Evolutionary conservation across 2,888 invertebrate species (phyloP).

Genomic region (Drosophila quinaria): DNA sequence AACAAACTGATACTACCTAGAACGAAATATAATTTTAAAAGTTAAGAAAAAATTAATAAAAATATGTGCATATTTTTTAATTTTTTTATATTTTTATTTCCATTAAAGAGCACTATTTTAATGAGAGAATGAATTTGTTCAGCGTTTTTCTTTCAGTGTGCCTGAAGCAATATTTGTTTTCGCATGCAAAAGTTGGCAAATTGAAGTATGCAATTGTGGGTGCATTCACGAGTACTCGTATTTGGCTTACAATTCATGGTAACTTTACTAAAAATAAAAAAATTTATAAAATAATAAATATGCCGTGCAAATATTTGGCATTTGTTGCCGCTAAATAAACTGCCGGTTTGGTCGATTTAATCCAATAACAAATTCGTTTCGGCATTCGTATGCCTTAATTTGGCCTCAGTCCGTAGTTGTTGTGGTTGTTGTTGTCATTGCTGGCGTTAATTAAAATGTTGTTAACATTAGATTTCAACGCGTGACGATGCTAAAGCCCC

Average conservation of each 20-base stretch:
- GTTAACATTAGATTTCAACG: conserved; percentile 79
- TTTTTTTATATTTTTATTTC: no score
- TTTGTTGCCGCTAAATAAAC: conserved; percentile 35
- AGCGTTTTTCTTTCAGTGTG: conserved; percentile 7
- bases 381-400: conserved; percentile 41
- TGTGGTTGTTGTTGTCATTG: conserved; percentile 23
- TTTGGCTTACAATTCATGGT: conserved; percentile 16
- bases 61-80: no score
- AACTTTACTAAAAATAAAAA: conserved; percentile 24
- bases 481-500: conserved; percentile 65
- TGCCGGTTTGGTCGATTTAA: conserved; percentile 37
- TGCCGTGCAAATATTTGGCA: conserved; percentile 59
- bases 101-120: no score
- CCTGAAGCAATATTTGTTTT: conserved; percentile 3
- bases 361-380: conserved; percentile 43
- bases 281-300: conserved; percentile 31
- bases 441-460: conserved; percentile 71
- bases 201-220: conserved; percentile 15
- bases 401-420: conserved; percentile 33
- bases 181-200: neutral
- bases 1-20: no score
- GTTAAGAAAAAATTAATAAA: no score
- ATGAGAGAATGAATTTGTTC: neutral
- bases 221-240: conserved; percentile 25
- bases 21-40: no score